Base-by-base conservation (phyloP, 2,888 invertebrate genomes). In the Drosophila paucipuncta region DNA sequence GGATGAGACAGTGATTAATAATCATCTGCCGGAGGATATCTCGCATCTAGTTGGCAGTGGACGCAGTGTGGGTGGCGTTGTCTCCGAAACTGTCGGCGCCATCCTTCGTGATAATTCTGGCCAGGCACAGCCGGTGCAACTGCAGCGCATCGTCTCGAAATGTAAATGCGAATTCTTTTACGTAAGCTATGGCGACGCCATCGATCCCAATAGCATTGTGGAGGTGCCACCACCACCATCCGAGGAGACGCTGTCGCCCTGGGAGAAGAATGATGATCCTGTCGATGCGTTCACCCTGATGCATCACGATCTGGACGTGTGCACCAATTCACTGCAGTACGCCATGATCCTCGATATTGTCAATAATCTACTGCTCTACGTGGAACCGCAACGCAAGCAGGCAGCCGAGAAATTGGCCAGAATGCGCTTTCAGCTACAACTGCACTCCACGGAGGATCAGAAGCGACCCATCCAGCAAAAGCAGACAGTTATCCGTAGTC, bases 151-250 rank as follows among this genome's bases (percentile, higher is more conserved):
- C 82, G 99, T 99, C 18, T 99, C 99, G 0, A 95, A 99, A 2
- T 99, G 99, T 94, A 97, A 97, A 91, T 99, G 99, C 94, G 99
- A 99, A 94, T 98, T 99, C 94, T 99, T 98, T 94, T 99, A 98
- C 93, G 98, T 97, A 61, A 92, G 97, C 74, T 99, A 98, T 92
- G 98, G 98, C 60, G 97, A 98, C 91, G 96, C 96, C 62, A 92
- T 94, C 33, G 94, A 94, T 85, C 93, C 93, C 0, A 92, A 91
- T 59, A 94, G 94, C 6, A 92, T 96, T 2, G 95, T 95, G 50
- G 95, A 95, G 85, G 95, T 96, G 13, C 96, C 96, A 13, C 95
- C 96, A 4, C 96, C 96, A 0, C 96, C 97, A 6, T 94, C 95
- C 0, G 96, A 96, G 87, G 96, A 96, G 79, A 94, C 95, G 2